Evolutionary conservation across 1,140 invertebrate species (phyloP).

Genomic region (Drosophila trapezifrons): DNA sequence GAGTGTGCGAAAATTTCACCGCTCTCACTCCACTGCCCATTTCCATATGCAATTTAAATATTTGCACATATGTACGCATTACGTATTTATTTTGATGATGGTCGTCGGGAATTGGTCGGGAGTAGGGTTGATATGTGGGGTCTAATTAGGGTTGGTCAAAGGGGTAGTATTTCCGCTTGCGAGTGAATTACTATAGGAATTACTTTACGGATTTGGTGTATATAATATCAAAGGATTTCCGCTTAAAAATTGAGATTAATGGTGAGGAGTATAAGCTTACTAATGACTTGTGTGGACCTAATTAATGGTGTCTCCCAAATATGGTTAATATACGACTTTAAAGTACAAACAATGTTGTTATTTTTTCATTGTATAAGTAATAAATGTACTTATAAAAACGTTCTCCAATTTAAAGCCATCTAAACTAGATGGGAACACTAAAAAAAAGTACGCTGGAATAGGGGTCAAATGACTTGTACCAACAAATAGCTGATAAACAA

Average conservation of each 20-base stretch:
- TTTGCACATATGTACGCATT: conserved; percentile 41
- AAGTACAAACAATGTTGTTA: no score
- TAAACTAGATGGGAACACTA: neutral
- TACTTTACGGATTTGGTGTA: neutral
- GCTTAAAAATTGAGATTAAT: neutral
- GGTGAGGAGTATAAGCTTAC: no score
- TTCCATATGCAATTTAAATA: conserved; percentile 63
- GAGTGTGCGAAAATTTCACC: conserved; percentile 28
- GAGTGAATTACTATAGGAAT: conserved; percentile 1
- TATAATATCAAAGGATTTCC: neutral
- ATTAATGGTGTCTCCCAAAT: neutral
- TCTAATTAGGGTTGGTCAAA: conserved; percentile 27
- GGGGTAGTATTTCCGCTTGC: neutral
- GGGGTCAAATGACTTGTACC: conserved; percentile 11
- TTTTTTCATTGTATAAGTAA: neutral
- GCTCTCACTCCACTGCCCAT: conserved; percentile 28
- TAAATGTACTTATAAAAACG: neutral
- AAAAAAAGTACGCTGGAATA: neutral
- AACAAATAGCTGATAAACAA: conserved; percentile 25
- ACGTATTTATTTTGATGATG: conserved; percentile 56
- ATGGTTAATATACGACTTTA: no score
- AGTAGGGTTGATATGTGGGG: neutral
- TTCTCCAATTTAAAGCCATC: neutral
- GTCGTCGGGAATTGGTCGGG: conserved; percentile 1
- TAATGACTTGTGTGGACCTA: no score